phyloP scores from a whole-genome alignment of 1,140 invertebrate genomes.

The Drosophila saltans region DNA sequence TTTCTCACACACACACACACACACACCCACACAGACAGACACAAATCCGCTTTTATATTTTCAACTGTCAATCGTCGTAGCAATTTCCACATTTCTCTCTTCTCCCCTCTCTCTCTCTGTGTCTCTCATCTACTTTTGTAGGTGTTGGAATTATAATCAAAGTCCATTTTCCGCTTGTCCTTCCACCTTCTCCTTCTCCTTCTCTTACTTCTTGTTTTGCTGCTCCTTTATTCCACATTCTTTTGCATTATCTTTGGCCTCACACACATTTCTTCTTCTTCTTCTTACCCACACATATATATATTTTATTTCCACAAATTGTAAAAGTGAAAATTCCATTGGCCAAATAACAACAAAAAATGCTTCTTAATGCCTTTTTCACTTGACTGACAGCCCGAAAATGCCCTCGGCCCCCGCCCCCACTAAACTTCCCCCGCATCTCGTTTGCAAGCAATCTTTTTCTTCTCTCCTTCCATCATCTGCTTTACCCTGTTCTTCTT shows the following conservation, averaged over 20 bases:
- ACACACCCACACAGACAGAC: conserved; percentile 47
- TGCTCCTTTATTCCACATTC: conserved; percentile 27
- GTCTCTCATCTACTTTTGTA: conserved; percentile 43
- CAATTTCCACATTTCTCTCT: conserved; percentile 44
- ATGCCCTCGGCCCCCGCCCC: background rate
- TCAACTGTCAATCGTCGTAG: conserved; percentile 76
- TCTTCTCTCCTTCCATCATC: background rate
- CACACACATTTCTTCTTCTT: conserved; percentile 9
- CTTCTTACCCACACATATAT: conserved; percentile 21
- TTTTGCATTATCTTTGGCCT: conserved; percentile 42
- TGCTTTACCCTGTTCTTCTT: background rate
- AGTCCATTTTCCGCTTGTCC: conserved; percentile 42
- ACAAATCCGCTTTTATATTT: conserved; percentile 81
- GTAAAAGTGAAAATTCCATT: conserved; percentile 75
- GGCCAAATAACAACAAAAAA: conserved; percentile 60
- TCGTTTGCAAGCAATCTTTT: background rate
- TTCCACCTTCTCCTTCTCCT: background rate
- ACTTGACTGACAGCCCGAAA: conserved; percentile 65
- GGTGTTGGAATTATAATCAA: conserved; percentile 80
- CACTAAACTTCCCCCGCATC: background rate
- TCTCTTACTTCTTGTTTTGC: background rate
- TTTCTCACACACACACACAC: conserved; percentile 24
- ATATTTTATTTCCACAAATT: conserved; percentile 64
- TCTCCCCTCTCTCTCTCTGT: background rate
- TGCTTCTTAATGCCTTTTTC: conserved; percentile 70